Percentiles rank a stretch among this genome's conserved stretches.
Evolutionary conservation across 2,113 vertebrate genomes (phyloP).

Genomic region (Scytalopus superciliaris): DNA sequence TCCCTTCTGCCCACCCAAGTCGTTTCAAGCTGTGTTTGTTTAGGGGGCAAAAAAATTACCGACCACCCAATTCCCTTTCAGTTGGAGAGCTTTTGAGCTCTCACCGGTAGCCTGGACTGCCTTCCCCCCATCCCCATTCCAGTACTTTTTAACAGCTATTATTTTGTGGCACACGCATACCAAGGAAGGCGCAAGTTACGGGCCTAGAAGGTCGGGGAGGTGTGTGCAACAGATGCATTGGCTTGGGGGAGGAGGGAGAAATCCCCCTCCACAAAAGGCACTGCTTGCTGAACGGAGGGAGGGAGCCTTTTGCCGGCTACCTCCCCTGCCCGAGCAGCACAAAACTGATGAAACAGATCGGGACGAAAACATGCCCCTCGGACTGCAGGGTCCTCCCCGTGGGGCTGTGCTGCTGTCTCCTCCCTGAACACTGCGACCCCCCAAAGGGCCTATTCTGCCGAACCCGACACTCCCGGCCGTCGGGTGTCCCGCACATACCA

Average conservation of each 20-base stretch:
- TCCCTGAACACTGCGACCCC: background rate
- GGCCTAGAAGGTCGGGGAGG: background rate
- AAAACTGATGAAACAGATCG: background rate
- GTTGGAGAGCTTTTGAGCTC: background rate
- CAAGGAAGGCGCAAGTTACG: background rate
- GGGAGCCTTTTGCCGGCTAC: background rate
- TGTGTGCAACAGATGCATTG: background rate
- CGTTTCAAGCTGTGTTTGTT: slow-evolving; percentile 62
- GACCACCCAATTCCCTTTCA: slow-evolving; percentile 15
- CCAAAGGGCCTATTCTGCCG: background rate
- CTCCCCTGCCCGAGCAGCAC: too few species aligned
- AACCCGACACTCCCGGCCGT: background rate
- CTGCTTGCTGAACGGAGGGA: background rate
- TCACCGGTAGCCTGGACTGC: background rate
- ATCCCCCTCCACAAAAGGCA: fast-evolving
- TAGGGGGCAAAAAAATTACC: background rate
- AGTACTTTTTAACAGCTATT: background rate
- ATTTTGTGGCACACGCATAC: background rate
- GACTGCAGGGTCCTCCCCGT: background rate
- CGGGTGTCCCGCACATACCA: background rate
- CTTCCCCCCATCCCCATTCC: background rate
- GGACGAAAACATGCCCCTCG: background rate
- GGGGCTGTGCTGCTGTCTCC: background rate
- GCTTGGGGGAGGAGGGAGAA: background rate
- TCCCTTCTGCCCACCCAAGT: slow-evolving; percentile 72